Conservation (phyloP, 1,140 invertebrate species). For the Plectrocnemia conspersa region DNA sequence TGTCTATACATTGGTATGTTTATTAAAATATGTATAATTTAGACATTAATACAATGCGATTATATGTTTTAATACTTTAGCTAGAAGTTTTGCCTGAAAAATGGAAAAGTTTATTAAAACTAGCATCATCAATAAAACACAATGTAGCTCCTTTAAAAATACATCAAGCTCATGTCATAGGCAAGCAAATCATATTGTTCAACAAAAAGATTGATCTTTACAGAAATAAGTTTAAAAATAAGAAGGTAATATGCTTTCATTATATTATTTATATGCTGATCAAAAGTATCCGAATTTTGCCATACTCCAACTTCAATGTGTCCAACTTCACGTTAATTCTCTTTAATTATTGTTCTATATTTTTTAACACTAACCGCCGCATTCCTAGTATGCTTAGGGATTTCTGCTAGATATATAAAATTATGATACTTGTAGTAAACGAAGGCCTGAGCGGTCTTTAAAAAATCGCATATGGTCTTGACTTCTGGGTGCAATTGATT, state of each 20-base stretch:
- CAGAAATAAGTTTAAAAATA: conserved; percentile 63
- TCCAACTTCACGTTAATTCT: too few relatives aligned
- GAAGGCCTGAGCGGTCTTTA: too few relatives aligned
- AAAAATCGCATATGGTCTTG: too few relatives aligned
- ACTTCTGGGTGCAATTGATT: too few relatives aligned
- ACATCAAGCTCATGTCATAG: conserved; percentile 58
- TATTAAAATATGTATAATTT: conserved; percentile 18
- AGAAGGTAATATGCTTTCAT: conserved; percentile 38
- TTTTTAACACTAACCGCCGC: too few relatives aligned
- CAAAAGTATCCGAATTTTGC: too few relatives aligned
- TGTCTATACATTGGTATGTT: conserved; percentile 47
- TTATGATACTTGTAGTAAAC: too few relatives aligned
- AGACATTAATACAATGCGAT: not conserved
- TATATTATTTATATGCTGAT: too few relatives aligned
- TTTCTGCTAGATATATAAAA: too few relatives aligned
- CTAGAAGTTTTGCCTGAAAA: conserved; percentile 75
- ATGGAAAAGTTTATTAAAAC: conserved; percentile 85
- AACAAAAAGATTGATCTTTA: conserved; percentile 75
- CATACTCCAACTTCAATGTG: too few relatives aligned
- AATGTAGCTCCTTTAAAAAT: conserved; percentile 73
- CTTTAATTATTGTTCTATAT: too few relatives aligned
- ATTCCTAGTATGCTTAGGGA: too few relatives aligned
- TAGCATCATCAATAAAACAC: conserved; percentile 77
- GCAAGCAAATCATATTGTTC: conserved; percentile 65
- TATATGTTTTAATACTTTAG: conserved; percentile 38